Percentiles rank a stretch among this genome's conserved stretches.
These are phyloP conservation scores for Platyscapa corneri DNA, from an alignment of 1,140 invertebrate species.

Conservation along the genomic window DNA sequence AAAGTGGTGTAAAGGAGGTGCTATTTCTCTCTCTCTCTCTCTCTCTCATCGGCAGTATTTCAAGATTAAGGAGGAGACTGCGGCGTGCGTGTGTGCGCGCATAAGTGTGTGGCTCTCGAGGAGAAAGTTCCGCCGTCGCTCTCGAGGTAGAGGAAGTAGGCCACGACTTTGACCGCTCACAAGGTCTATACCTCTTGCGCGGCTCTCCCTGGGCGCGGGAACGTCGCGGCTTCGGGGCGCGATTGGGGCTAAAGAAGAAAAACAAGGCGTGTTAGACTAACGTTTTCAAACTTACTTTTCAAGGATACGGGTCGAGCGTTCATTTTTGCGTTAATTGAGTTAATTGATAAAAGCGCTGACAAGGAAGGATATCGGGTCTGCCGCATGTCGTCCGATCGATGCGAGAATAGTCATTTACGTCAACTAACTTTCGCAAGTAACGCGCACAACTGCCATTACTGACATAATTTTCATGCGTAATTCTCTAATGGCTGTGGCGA, in stretches of 20 bases:
- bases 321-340: not conserved
- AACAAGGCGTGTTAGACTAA: not conserved
- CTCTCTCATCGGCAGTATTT: not conserved
- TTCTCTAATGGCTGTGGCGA: not conserved
- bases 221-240: not conserved
- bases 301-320: not conserved
- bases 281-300: not conserved
- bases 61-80: not conserved
- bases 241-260: not conserved
- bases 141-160: slow-evolving; percentile 68
- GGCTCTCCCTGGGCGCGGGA: not conserved
- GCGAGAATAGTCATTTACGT: too few species aligned
- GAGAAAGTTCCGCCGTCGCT: slow-evolving; percentile 70
- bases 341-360: not conserved
- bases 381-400: too few species aligned
- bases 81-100: not conserved
- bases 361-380: not conserved
- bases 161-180: slow-evolving; percentile 74
- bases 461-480: not conserved
- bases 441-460: not conserved
- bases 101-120: slow-evolving; percentile 53
- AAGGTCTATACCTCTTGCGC: slow-evolving; percentile 67
- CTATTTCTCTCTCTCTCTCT: slow-evolving; percentile 26
- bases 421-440: too few species aligned
- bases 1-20: not conserved